Conservation (phyloP, 2,888 invertebrate genomes). For the Orchestes rusci region DNA sequence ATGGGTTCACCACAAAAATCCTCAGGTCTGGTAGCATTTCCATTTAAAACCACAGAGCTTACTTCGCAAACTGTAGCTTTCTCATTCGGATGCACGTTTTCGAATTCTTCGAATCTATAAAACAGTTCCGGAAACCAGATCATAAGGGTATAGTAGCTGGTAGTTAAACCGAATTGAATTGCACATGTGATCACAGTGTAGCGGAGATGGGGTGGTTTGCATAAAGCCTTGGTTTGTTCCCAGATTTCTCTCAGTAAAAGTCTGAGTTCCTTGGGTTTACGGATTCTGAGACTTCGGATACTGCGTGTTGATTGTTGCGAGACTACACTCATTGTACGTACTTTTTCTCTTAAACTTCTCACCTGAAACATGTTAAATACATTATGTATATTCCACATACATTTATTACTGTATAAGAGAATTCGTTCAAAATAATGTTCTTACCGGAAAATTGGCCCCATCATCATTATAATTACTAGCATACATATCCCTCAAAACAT, state of each 20-base stretch:
- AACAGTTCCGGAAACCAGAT: slow-evolving; percentile 90
- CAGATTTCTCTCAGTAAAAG: slow-evolving; percentile 63
- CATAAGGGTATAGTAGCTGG: slow-evolving; percentile 86
- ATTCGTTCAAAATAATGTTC: slow-evolving; percentile 26
- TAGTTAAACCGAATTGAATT: slow-evolving; percentile 77
- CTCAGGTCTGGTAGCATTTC: slow-evolving; percentile 41
- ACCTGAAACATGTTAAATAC: slow-evolving; percentile 49
- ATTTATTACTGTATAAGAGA: slow-evolving; percentile 1
- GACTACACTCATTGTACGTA: slow-evolving; percentile 55
- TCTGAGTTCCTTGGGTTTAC: slow-evolving; percentile 66
- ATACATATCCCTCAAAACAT: slow-evolving; percentile 62
- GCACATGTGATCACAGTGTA: slow-evolving; percentile 70
- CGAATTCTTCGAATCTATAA: slow-evolving; percentile 73
- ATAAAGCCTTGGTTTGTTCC: slow-evolving; percentile 67
- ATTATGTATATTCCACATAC: slow-evolving; percentile 1
- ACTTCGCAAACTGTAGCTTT: slow-evolving; percentile 72
- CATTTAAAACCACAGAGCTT: slow-evolving; percentile 52
- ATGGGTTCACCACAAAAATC: slow-evolving; percentile 59
- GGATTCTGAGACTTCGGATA: slow-evolving; percentile 60
- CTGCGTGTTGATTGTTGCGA: slow-evolving; percentile 59
- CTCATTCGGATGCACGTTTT: slow-evolving; percentile 56
- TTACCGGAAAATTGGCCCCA: slow-evolving; percentile 65
- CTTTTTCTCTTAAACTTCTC: slow-evolving; percentile 62
- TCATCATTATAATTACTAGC: slow-evolving; percentile 64
- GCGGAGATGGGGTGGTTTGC: slow-evolving; percentile 64